A percentile compares a stretch with the other conserved stretches of the same genome.
Conservation (phyloP, 92 coral and sea anemone species). For the Muricea muricata region DNA sequence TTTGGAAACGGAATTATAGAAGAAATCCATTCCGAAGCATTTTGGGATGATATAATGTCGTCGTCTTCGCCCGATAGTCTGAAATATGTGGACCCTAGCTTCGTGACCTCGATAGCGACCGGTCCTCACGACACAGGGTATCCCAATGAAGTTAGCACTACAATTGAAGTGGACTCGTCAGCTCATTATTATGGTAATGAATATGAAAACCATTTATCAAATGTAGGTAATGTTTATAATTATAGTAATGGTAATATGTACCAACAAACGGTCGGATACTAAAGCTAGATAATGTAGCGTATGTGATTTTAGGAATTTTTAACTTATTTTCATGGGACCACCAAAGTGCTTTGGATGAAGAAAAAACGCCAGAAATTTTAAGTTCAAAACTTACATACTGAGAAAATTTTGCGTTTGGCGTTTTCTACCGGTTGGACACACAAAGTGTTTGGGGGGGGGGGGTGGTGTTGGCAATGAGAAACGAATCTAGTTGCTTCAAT, state of each 20-base stretch:
- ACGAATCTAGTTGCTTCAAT: too few species aligned
- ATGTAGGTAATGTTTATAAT: constrained; percentile 20
- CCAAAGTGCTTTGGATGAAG: background rate
- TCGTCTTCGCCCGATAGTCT: constrained; percentile 79
- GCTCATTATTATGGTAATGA: constrained; percentile 89
- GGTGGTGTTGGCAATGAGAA: too few species aligned
- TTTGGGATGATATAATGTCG: constrained; percentile 99
- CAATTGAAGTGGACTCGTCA: constrained; percentile 94
- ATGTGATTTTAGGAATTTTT: constrained; percentile 4
- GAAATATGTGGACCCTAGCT: constrained; percentile 73
- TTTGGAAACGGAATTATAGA: constrained; percentile 94
- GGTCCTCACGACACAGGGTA: constrained; percentile 63
- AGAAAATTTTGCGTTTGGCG: background rate
- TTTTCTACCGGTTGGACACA: too few species aligned
- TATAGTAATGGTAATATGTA: constrained; percentile 31
- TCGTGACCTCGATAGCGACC: constrained; percentile 69
- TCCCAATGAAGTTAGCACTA: constrained; percentile 68
- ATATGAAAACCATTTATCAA: constrained; percentile 50
- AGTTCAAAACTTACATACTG: background rate
- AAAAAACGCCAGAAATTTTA: background rate
- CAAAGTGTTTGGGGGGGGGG: too few species aligned
- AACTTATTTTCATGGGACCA: background rate
- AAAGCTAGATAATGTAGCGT: background rate
- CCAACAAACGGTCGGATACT: constrained; percentile 38
- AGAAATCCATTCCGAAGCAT: constrained; percentile 92